phyloP scores from a whole-genome alignment of 1,140 invertebrate genomes.

The Nasonia longicornis region DNA sequence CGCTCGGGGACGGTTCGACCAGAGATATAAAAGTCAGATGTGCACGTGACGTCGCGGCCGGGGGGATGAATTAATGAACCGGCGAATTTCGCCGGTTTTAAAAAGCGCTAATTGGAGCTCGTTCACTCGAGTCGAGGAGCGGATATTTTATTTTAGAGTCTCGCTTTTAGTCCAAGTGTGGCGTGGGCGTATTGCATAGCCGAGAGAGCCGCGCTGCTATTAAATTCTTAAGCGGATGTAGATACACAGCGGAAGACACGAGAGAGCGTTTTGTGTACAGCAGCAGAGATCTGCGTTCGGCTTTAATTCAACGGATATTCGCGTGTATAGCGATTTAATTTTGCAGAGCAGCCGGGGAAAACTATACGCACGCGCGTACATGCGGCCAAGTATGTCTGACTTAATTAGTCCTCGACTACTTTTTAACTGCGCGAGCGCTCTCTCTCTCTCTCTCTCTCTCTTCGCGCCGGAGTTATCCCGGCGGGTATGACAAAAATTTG shows the following conservation, averaged over 20 bases:
- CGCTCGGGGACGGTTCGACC: too few species aligned
- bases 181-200: too few species aligned
- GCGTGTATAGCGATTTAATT: constrained; percentile 16
- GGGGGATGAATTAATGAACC: background rate
- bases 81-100: constrained; percentile 16
- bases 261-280: background rate
- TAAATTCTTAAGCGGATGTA: background rate
- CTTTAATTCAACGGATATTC: background rate
- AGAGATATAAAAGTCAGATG: background rate
- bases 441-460: background rate
- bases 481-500: constrained; percentile 18
- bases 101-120: constrained; percentile 19
- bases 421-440: background rate
- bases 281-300: background rate
- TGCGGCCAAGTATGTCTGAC: constrained; percentile 20
- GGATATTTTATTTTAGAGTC: background rate
- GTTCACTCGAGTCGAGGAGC: background rate
- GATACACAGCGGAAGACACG: background rate
- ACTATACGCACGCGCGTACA: background rate
- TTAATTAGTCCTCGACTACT: constrained; percentile 34
- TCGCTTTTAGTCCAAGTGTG: background rate
- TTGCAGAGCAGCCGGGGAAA: background rate
- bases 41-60: background rate
- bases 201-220: background rate
- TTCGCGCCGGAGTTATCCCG: background rate